A percentile compares a stretch with the other conserved stretches of the same genome.
Evolutionary conservation across 37 sponge, comb jelly and placozoan species (phyloP).

Genomic region (Beroe forskalii): DNA sequence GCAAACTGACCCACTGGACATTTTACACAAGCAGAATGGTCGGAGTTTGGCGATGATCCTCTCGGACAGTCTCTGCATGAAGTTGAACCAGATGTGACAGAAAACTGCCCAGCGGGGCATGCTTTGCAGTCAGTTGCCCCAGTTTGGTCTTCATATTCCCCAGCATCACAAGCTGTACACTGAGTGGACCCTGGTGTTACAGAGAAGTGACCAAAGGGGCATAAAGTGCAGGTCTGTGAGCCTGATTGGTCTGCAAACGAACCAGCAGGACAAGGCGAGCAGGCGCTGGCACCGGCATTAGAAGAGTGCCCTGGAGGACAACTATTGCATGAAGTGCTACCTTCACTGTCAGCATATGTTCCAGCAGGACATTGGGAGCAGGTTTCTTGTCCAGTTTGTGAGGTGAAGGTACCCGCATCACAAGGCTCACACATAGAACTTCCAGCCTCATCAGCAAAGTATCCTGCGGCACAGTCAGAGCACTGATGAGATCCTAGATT

Average conservation of each 20-base stretch:
- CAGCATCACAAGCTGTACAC: not conserved
- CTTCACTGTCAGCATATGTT: constrained; percentile 1
- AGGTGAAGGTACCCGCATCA: not conserved
- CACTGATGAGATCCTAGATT: constrained; percentile 23
- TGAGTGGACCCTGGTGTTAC: not conserved
- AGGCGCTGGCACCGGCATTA: not conserved
- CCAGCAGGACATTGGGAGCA: constrained; percentile 11
- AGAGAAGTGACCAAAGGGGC: constrained; percentile 19
- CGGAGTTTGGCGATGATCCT: not conserved
- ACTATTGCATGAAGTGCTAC: not conserved
- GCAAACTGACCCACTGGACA: constrained; percentile 32
- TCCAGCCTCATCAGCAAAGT: constrained; percentile 6
- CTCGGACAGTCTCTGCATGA: not conserved
- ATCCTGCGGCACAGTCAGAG: constrained; percentile 21
- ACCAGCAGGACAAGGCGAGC: not conserved
- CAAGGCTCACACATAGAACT: constrained; percentile 32
- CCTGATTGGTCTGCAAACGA: not conserved
- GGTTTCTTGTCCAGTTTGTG: not conserved
- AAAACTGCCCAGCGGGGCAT: not conserved
- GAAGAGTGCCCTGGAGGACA: constrained; percentile 15
- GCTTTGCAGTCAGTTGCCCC: not conserved
- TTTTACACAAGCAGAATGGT: not conserved
- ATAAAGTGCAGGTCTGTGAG: not conserved
- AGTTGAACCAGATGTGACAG: not conserved
- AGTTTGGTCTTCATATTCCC: not conserved